Percentiles rank a stretch among this genome's conserved stretches.
phyloP scores from a whole-genome alignment of 2,888 invertebrate species.

The Meandrusa payeni region DNA sequence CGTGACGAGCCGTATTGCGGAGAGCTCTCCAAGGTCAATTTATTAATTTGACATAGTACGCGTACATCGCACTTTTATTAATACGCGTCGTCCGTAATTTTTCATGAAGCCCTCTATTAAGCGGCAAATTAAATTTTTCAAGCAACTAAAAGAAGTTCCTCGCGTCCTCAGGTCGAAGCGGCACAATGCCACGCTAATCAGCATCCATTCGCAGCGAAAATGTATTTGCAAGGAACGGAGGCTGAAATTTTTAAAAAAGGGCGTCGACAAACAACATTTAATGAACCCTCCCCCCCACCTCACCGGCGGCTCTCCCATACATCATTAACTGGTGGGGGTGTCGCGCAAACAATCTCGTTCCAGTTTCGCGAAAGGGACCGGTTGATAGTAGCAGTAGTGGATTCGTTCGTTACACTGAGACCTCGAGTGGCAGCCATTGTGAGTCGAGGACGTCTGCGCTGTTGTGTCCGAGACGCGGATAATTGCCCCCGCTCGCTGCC shows the following conservation, averaged over 20 bases:
- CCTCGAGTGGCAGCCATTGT: conserved; percentile 74
- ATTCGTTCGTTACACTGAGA: conserved; percentile 77
- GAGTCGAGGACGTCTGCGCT: conserved; percentile 72
- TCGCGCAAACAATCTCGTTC: conserved; percentile 73
- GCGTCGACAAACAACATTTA: conserved; percentile 56
- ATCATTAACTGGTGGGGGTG: conserved; percentile 70
- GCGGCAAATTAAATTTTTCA: conserved; percentile 1
- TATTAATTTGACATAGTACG: conserved; percentile 20
- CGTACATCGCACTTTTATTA: not conserved
- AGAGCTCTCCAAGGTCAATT: conserved; percentile 27
- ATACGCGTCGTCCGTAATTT: conserved; percentile 3
- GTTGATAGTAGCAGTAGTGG: conserved; percentile 70
- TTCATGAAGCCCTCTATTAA: not conserved
- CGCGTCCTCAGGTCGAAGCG: conserved; percentile 26
- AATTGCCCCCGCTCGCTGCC: conserved; percentile 73
- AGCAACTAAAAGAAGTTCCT: conserved; percentile 11
- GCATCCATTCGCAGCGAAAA: conserved; percentile 35
- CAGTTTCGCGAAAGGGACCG: conserved; percentile 68
- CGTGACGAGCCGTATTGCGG: conserved; percentile 25
- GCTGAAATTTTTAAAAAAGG: conserved; percentile 45
- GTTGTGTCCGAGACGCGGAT: conserved; percentile 78
- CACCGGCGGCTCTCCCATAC: conserved; percentile 47
- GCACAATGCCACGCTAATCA: conserved; percentile 38
- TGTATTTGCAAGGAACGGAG: conserved; percentile 36
- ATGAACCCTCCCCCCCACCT: conserved; percentile 47